A percentile compares a stretch with the other conserved stretches of the same genome.
These are phyloP conservation scores for Philotrypesis tridentata DNA, from an alignment of 1,140 invertebrate genomes.

Conservation along the genomic window DNA sequence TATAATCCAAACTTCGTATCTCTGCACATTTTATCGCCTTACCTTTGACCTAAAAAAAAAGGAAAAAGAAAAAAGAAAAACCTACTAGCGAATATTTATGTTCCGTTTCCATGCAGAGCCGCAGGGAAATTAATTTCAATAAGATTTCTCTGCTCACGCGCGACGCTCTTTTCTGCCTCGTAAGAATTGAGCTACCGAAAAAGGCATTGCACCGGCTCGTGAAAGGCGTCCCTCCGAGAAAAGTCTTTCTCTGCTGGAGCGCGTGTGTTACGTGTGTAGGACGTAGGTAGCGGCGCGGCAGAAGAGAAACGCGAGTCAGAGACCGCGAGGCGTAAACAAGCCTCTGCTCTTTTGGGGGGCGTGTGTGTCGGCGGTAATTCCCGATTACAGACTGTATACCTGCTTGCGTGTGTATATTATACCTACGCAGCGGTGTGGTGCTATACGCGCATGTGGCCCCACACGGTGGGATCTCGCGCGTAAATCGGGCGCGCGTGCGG, in stretches of 20 bases:
- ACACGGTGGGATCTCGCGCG: not conserved
- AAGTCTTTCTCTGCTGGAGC: not conserved
- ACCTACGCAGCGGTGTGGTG: no score
- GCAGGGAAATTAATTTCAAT: no score
- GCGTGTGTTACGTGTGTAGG: not conserved
- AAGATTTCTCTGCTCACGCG: not conserved
- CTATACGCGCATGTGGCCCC: no score
- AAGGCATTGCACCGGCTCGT: not conserved
- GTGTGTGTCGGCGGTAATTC: not conserved
- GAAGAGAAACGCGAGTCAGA: constrained; percentile 9
- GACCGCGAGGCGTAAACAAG: constrained; percentile 22
- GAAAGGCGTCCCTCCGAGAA: not conserved
- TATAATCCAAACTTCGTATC: no score
- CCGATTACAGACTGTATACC: not conserved
- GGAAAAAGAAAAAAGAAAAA: no score
- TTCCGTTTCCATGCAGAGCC: no score
- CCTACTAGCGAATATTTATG: no score
- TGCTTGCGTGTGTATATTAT: not conserved
- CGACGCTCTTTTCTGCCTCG: no score
- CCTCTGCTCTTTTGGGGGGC: not conserved
- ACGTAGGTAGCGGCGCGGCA: not conserved
- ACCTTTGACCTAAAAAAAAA: no score
- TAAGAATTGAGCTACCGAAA: not conserved
- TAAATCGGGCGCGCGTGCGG: not conserved
- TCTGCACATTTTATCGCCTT: no score